A percentile compares a stretch with the other conserved stretches of the same genome.
Evolutionary conservation across 2,797 vertebrate genomes (phyloP).

Genomic region (Strix occidentalis): DNA sequence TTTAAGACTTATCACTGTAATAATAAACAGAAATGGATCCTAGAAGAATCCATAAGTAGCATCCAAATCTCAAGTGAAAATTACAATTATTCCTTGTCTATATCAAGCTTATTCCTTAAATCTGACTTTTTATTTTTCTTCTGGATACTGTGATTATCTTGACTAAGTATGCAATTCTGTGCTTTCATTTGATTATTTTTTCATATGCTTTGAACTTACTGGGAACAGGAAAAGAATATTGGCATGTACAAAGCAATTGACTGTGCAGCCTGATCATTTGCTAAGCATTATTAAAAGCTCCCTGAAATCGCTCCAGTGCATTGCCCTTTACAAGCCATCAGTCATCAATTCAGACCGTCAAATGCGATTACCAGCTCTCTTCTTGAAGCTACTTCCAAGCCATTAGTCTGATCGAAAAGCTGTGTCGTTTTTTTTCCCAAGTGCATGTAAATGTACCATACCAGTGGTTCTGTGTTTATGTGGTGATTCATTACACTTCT

Average conservation of each 20-base stretch:
- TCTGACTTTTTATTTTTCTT: not conserved
- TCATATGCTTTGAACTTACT: not conserved
- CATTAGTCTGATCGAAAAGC: slow-evolving; percentile 55
- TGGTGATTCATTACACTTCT: not conserved
- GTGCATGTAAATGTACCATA: not conserved
- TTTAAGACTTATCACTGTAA: not conserved
- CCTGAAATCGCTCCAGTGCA: slow-evolving; percentile 30
- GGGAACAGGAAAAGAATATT: not conserved
- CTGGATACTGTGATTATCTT: not conserved
- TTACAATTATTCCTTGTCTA: not conserved
- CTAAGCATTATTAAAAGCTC: slow-evolving; percentile 70
- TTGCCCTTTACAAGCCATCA: slow-evolving; percentile 67
- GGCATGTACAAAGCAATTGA: slow-evolving; percentile 15
- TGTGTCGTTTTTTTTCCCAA: slow-evolving; percentile 19
- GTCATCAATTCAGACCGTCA: slow-evolving; percentile 65
- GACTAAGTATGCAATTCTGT: not conserved
- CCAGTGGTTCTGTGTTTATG: not conserved
- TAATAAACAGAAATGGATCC: not conserved
- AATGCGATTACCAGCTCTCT: slow-evolving; percentile 38
- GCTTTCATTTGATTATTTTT: not conserved
- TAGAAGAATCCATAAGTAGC: not conserved
- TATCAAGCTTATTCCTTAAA: not conserved
- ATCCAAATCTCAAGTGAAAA: not conserved
- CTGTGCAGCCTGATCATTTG: slow-evolving; percentile 49
- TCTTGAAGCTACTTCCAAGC: slow-evolving; percentile 55